Evolutionary conservation across 2,113 vertebrate species (phyloP).

Genomic region (Tupaia tana): DNA sequence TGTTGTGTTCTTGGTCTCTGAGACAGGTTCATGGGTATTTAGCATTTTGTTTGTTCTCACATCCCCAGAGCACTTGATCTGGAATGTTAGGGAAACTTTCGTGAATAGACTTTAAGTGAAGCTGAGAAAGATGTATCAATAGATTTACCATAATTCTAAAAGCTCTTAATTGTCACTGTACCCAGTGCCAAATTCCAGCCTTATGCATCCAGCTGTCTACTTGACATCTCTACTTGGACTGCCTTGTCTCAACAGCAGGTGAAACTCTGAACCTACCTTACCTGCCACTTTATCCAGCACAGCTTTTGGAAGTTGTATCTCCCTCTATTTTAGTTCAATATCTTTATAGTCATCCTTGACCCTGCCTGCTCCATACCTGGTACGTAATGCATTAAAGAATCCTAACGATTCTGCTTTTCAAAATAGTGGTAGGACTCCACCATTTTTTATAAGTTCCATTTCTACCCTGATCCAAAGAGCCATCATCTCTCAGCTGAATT

Average conservation of each 20-base stretch:
- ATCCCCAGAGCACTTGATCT: not conserved
- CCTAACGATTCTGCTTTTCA: not conserved
- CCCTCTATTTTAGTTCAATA: not conserved
- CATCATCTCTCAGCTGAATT: not conserved
- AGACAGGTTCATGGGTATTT: not conserved
- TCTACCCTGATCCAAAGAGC: not conserved
- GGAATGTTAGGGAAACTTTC: not conserved
- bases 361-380: not conserved
- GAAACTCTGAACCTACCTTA: not conserved
- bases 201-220: not conserved
- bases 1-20: not conserved
- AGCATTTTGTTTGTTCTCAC: not conserved
- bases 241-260: not conserved
- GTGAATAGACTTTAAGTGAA: not conserved
- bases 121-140: not conserved
- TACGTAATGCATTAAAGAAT: not conserved
- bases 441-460: not conserved
- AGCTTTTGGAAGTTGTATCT: not conserved
- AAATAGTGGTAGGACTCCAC: not conserved
- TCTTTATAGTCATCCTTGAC: not conserved
- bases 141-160: conserved; percentile 8
- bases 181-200: not conserved
- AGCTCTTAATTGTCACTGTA: not conserved
- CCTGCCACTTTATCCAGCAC: not conserved
- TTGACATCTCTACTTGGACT: not conserved